Percentiles rank a stretch among this genome's conserved stretches.
Evolutionary conservation across 2,888 invertebrate species (phyloP).

Genomic region (Napeogenes inachia): DNA sequence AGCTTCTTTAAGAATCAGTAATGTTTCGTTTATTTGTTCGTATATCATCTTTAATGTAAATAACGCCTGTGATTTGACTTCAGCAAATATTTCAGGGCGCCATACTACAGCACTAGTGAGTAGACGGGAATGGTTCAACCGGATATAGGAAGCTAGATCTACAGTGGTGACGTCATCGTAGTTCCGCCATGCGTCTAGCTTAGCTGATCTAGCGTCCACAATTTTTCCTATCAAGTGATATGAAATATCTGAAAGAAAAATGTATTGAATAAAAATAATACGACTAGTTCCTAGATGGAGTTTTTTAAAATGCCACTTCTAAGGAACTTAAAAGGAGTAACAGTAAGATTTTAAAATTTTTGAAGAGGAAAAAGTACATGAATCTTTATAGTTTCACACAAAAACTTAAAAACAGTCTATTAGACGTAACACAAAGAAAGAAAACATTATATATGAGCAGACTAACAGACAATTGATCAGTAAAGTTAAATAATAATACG

Average conservation of each 20-base stretch:
- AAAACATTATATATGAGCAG: too few relatives aligned
- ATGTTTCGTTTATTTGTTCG: conserved; percentile 62
- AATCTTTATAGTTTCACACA: too few relatives aligned
- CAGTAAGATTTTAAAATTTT: too few relatives aligned
- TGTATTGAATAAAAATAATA: too few relatives aligned
- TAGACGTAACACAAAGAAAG: too few relatives aligned
- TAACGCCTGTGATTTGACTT: conserved; percentile 57
- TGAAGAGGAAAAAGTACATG: too few relatives aligned
- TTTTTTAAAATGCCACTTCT: too few relatives aligned
- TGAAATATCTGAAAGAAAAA: conserved; percentile 57
- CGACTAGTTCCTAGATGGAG: too few relatives aligned
- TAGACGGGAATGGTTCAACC: conserved; percentile 89
- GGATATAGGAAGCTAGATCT: conserved; percentile 86
- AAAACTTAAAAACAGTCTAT: too few relatives aligned
- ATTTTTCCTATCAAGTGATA: conserved; percentile 85
- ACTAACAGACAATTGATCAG: too few relatives aligned
- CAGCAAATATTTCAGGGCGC: conserved; percentile 84
- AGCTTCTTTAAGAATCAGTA: conserved; percentile 64
- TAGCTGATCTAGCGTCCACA: conserved; percentile 85
- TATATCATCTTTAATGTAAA: conserved; percentile 59
- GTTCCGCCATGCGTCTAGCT: conserved; percentile 87
- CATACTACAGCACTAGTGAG: conserved; percentile 88
- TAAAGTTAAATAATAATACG: too few relatives aligned
- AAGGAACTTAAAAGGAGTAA: too few relatives aligned
- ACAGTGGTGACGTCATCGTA: conserved; percentile 87